Base-by-base conservation (phyloP, 2,888 invertebrate species). In the Hoplodrina ambigua region DNA sequence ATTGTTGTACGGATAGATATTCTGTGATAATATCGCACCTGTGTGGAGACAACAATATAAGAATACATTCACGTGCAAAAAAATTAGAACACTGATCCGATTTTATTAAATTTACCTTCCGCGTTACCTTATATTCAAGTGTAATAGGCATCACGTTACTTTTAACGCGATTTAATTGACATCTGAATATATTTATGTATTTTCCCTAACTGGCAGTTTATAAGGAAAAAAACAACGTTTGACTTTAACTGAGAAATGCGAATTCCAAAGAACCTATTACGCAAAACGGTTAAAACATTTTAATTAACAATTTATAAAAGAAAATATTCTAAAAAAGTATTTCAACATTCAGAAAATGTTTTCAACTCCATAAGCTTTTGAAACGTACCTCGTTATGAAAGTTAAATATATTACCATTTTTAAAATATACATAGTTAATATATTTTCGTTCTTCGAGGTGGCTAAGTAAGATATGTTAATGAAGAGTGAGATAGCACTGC, bases 391-490 rank as follows among this genome's bases (percentile, higher is more conserved):
- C 59, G 58, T 65, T 69, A 73, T 74, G 62, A 62, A 74, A 77
- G 74, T 74, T 78, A 62, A 78, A 73, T 64, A 64, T 75, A 78
- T 68, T 72, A 77, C 54, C 77, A 78, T 68, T 68, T 61, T 44
- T 61, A 30, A 73, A 67, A 61, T 77, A 55, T 77, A 65, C 25
- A 19, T 53, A 56, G 67, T 53, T 68, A 72, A 68, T 78, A 78
- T 60, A 76, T 76, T 67, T 76, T 63, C 49, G 33, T 78, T 73
- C 73, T 62, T 64, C 19, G 65, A 68, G 60, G 74, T 73, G 20
- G 63, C 49, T 69, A 58, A 80, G 80, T 68, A 77, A 80, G 67
- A 73, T 80, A 77, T 80, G 78, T 52, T 77, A 80, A 77, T 80
- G 52, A 67, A 50, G 58, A 74, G 64, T 46, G 68, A 74, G 74